Conservation (phyloP, 2,888 invertebrate species). For the Eupsilia transversa region DNA sequence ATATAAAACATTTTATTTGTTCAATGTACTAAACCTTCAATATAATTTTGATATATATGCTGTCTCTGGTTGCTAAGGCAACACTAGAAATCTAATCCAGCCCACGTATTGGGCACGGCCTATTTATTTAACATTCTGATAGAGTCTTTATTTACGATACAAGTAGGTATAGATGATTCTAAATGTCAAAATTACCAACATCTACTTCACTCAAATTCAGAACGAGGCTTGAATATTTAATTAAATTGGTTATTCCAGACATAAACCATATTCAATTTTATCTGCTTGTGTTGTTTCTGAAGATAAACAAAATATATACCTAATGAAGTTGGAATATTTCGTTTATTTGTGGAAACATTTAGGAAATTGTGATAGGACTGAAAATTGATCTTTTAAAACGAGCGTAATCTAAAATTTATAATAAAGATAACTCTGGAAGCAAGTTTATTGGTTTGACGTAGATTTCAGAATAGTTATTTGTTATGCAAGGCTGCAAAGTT, state of each 20-base stretch:
- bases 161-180: slow-evolving; percentile 3
- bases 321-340: slow-evolving; percentile 13
- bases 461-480: too few relatives aligned
- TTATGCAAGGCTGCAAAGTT: too few relatives aligned
- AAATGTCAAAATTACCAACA: slow-evolving; percentile 37
- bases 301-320: slow-evolving; percentile 14
- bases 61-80: too few relatives aligned
- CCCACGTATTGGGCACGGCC: neutral
- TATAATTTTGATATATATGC: neutral
- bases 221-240: slow-evolving; percentile 35
- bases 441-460: too few relatives aligned
- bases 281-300: slow-evolving; percentile 15
- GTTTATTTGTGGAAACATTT: neutral
- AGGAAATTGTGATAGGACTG: neutral
- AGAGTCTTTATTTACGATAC: neutral
- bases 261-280: slow-evolving; percentile 26
- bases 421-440: neutral
- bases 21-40: neutral
- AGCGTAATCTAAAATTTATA: neutral
- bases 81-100: neutral
- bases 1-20: too few relatives aligned
- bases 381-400: neutral
- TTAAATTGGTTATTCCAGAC: slow-evolving; percentile 43
- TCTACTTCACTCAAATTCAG: slow-evolving; percentile 27
- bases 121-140: neutral